Conservation (phyloP, 2,888 invertebrate genomes). For the Melieria omissa region DNA sequence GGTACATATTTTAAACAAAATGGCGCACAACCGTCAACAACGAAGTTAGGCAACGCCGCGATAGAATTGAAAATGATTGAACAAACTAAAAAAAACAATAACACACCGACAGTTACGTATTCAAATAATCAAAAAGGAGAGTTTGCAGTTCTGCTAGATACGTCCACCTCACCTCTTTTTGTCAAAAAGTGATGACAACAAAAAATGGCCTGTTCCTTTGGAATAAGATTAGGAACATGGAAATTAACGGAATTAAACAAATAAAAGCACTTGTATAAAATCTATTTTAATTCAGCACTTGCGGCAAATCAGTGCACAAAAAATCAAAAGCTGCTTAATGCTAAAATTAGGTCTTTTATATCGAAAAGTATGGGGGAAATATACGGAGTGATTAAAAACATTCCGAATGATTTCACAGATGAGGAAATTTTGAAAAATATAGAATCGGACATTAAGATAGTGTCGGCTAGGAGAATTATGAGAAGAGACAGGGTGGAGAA, state of each 20-base stretch:
- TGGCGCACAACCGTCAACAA: too few relatives aligned
- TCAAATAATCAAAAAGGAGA: neutral
- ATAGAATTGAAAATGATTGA: too few relatives aligned
- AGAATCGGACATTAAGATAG: neutral
- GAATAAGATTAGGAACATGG: neutral
- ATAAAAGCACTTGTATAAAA: neutral
- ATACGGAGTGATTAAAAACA: neutral
- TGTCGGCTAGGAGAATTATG: neutral
- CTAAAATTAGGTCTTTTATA: neutral
- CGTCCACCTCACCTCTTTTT: neutral
- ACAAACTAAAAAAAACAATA: too few relatives aligned
- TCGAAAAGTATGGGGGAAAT: neutral
- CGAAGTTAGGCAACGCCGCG: too few relatives aligned
- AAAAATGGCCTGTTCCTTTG: conserved; percentile 1
- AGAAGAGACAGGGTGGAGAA: neutral
- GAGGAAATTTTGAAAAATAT: neutral
- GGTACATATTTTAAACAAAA: too few relatives aligned
- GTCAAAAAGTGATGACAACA: neutral
- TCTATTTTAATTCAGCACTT: neutral
- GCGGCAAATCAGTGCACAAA: neutral
- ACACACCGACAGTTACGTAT: neutral
- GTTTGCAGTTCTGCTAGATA: neutral
- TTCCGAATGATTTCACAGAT: neutral
- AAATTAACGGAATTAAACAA: neutral
- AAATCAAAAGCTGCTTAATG: neutral